Evolutionary conservation across 1,140 invertebrate species (phyloP), one percentile per base, ranked within the genome.

Genomic region (Tribolium castaneum): DNA sequence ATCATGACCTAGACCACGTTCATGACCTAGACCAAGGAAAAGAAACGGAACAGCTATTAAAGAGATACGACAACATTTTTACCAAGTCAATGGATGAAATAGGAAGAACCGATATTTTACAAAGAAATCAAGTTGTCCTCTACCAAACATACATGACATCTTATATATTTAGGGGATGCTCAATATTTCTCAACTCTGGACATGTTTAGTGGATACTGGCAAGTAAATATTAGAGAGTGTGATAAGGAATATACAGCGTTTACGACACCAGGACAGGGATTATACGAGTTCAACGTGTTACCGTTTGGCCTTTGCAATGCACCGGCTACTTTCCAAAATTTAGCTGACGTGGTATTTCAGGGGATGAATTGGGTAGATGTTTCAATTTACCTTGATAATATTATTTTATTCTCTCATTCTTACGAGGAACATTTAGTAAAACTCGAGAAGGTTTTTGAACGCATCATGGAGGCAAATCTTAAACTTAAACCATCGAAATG

Each of bases 181-280:
- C 71, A 81, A 14, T 87, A 85, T 50, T 86, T 87, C 13, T 82
- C 83, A 0, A 85, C 85, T 0, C 51, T 87, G 1, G 87, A 87
- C 82, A 77, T 89, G 34, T 83, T 80, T 3, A 85, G 81, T 30
- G 90, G 90, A 2, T 91, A 88, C 82, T 88, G 86, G 83, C 89
- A 91, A 81, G 54, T 73, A 12, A 14, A 5, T 14, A 30, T 77
- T n/a, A 9, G 54, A 25, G 35, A 77, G 81, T 71, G 84, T 1
- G 83, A 85, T 77, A 78, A 50, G 35, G 54, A 81, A 0, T 89
- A 89, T 74, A 88, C 88, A n/a, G 86, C 85, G 1, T 88, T 89
- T 74, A 78, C 78, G 3, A 30, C 76, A 9, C 54, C 76, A 39
- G 16, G 16, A 19, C 16, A 19, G 16, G 16, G 16, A 19, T 19